Evolutionary conservation across 2,888 invertebrate genomes (phyloP).

Genomic region (Acrobasis repandana): DNA sequence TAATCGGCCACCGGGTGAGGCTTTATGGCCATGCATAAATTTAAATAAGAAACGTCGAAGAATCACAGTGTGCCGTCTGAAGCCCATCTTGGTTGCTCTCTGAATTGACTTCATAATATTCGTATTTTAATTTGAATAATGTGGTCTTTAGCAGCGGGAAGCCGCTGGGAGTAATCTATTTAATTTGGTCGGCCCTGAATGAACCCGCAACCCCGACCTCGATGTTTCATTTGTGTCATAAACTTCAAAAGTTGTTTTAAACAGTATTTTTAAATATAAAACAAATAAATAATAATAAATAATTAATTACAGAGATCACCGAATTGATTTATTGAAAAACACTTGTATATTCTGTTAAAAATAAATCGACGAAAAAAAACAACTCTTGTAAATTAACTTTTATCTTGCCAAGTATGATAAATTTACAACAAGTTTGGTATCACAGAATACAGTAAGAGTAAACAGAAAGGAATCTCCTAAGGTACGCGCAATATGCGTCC

Average conservation of each 20-base stretch:
- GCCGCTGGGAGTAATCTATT: constrained; percentile 49
- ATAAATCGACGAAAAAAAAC: too few relatives aligned
- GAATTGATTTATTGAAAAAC: too few relatives aligned
- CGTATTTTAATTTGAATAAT: constrained; percentile 60
- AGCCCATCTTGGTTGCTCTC: constrained; percentile 43
- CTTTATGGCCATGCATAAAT: constrained; percentile 49
- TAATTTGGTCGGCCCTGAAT: constrained; percentile 39
- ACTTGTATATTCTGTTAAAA: too few relatives aligned
- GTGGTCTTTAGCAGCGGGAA: constrained; percentile 44
- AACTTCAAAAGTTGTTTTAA: not conserved
- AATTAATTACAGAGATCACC: too few relatives aligned
- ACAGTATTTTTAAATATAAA: not conserved
- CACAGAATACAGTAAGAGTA: too few relatives aligned
- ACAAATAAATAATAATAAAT: too few relatives aligned
- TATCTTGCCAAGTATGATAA: too few relatives aligned
- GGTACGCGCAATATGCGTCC: too few relatives aligned
- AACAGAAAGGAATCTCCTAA: too few relatives aligned
- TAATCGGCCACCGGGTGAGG: constrained; percentile 34
- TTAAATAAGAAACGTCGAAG: constrained; percentile 45
- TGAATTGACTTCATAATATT: constrained; percentile 54
- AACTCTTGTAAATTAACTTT: too few relatives aligned
- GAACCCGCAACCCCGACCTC: not conserved
- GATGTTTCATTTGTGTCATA: constrained; percentile 3
- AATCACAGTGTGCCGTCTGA: constrained; percentile 36
- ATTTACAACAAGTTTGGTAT: too few relatives aligned